phyloP scores from a whole-genome alignment of 2,113 vertebrate genomes.

The Calidris pygmaea region DNA sequence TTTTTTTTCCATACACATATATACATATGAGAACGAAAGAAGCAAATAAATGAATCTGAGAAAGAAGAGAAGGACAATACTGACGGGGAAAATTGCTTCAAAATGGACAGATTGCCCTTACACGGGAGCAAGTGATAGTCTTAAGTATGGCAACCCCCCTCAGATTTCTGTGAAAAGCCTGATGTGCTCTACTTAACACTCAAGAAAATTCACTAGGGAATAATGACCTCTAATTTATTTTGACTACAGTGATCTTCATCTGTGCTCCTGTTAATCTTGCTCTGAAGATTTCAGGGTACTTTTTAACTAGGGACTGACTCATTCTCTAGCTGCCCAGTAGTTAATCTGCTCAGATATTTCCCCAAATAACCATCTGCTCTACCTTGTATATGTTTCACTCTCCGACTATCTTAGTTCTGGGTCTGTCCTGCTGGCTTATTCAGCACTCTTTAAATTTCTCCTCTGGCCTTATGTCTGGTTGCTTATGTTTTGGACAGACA shows the following conservation, averaged over 20 bases:
- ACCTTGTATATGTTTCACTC: conserved; percentile 62
- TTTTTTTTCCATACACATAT: background rate
- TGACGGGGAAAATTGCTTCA: background rate
- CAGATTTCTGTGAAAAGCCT: conserved; percentile 17
- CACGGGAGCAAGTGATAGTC: background rate
- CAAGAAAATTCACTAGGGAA: conserved; percentile 34
- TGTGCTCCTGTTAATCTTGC: conserved; percentile 26
- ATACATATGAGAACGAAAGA: background rate
- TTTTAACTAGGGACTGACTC: conserved; percentile 28
- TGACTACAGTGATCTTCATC: conserved; percentile 38
- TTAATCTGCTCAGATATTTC: conserved; percentile 49
- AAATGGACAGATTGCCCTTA: conserved; percentile 36
- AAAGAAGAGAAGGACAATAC: background rate
- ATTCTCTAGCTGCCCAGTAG: conserved; percentile 23
- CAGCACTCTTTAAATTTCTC: conserved; percentile 83
- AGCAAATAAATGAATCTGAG: background rate
- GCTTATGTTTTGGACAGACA: conserved; percentile 82
- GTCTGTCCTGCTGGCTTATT: conserved; percentile 77
- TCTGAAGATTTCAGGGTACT: conserved; percentile 54
- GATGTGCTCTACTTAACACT: conserved; percentile 46
- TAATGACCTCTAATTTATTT: conserved; percentile 68
- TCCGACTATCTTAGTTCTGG: conserved; percentile 41
- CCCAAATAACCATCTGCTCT: conserved; percentile 61
- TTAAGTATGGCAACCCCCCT: background rate
- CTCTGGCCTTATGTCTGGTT: conserved; percentile 79